Conservation (phyloP, 2,797 vertebrate genomes). For the Mormyrops boulengeri region DNA sequence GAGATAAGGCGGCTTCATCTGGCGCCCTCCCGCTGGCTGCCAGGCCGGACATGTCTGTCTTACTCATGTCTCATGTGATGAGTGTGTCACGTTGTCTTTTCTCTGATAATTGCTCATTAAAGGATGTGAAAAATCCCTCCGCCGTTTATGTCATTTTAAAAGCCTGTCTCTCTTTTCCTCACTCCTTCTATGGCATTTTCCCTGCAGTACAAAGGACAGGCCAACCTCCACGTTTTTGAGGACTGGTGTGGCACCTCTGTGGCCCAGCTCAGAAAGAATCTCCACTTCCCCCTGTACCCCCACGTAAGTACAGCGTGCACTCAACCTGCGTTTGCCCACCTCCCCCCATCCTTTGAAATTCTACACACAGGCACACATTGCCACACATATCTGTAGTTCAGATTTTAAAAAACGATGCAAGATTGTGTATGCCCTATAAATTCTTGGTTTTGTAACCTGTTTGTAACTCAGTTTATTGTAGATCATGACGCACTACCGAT, state of each 20-base stretch:
- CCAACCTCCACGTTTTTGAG: slow-evolving; percentile 93
- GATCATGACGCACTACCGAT: neutral
- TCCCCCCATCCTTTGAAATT: neutral
- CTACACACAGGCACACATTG: neutral
- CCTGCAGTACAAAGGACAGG: slow-evolving; percentile 83
- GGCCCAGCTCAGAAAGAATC: slow-evolving; percentile 82
- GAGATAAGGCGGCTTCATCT: neutral
- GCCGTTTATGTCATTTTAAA: neutral
- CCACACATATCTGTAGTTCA: neutral
- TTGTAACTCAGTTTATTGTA: neutral
- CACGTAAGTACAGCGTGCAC: slow-evolving; percentile 73
- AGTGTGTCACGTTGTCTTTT: neutral
- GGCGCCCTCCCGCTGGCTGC: neutral
- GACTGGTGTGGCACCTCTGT: slow-evolving; percentile 93
- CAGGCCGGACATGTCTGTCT: neutral
- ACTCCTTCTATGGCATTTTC: neutral
- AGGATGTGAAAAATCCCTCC: neutral
- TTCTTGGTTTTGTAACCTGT: neutral
- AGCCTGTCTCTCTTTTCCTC: neutral
- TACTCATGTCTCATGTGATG: neutral
- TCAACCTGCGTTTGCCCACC: neutral
- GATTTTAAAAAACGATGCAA: neutral
- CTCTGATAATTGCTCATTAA: neutral
- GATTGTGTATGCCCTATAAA: neutral
- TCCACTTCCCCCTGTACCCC: slow-evolving; percentile 91